Percentiles rank a stretch among this genome's conserved stretches.
These are phyloP conservation scores for Malacoctenus gilli DNA, from an alignment of 2,797 vertebrate genomes.

Conservation along the genomic window DNA sequence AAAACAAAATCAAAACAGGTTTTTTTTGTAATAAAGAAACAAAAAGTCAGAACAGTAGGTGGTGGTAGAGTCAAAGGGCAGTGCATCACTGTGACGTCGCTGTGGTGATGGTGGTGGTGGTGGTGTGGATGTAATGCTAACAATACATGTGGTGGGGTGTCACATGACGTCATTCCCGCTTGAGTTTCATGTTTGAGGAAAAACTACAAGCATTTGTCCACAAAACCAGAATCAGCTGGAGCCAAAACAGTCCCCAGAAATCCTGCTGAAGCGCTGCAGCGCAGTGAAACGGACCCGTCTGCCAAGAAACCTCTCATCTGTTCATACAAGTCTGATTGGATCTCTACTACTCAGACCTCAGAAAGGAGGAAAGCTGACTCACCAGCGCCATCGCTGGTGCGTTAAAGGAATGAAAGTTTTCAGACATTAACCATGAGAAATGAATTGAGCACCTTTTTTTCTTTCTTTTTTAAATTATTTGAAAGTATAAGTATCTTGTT, in stretches of 20 bases:
- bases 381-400: slow-evolving; percentile 2
- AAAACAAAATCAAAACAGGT: slow-evolving; percentile 37
- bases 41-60: slow-evolving; percentile 69
- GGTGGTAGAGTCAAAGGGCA: slow-evolving; percentile 83
- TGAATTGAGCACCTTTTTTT: slow-evolving; percentile 66
- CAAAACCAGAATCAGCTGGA: too few species aligned
- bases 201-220: slow-evolving; percentile 16
- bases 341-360: too few species aligned
- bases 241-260: too few species aligned
- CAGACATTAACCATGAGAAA: slow-evolving; percentile 34
- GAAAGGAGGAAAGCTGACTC: too few species aligned
- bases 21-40: too few species aligned
- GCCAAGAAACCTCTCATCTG: too few species aligned
- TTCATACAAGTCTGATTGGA: too few species aligned
- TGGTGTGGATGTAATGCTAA: slow-evolving; percentile 47
- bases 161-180: not conserved
- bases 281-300: too few species aligned
- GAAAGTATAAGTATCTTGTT: slow-evolving; percentile 41
- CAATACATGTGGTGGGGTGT: slow-evolving; percentile 28
- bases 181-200: slow-evolving; percentile 9
- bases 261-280: too few species aligned
- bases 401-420: slow-evolving; percentile 22
- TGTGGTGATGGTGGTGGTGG: slow-evolving; percentile 65
- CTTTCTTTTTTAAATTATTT: too few species aligned
- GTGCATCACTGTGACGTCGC: slow-evolving; percentile 80